A percentile compares a stretch with the other conserved stretches of the same genome.
phyloP scores from a whole-genome alignment of 2,113 vertebrate genomes.

The Mirza zaza region DNA sequence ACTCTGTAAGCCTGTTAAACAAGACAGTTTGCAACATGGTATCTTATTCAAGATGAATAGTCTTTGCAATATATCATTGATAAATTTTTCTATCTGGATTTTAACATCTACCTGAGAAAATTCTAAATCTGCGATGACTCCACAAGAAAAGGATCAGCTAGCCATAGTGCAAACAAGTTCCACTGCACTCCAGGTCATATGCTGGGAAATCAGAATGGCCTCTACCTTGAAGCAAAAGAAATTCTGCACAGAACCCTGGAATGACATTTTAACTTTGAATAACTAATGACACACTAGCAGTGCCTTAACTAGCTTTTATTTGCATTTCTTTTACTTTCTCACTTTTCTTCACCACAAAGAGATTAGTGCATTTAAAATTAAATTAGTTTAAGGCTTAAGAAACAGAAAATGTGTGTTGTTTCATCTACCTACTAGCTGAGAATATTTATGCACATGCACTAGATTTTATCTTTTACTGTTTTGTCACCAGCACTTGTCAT shows the following conservation, averaged over 20 bases:
- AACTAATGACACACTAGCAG: not conserved
- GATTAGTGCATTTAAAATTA: constrained; percentile 10
- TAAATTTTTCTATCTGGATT: constrained; percentile 71
- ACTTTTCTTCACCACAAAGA: not conserved
- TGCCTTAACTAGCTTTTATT: constrained; percentile 16
- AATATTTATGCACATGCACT: not conserved
- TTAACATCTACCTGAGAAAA: constrained; percentile 57
- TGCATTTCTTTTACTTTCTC: constrained; percentile 33
- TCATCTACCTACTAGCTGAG: not conserved
- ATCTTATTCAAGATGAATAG: constrained; percentile 79
- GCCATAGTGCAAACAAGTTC: not conserved
- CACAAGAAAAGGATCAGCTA: not conserved
- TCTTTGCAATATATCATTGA: constrained; percentile 75
- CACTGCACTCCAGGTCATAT: fast-evolving
- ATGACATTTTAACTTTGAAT: not conserved
- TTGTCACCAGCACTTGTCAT: not conserved
- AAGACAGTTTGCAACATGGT: constrained; percentile 75
- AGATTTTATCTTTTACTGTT: not conserved
- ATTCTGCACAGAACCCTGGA: not conserved
- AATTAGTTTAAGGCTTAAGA: not conserved
- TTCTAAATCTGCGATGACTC: not conserved
- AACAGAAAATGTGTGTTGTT: not conserved
- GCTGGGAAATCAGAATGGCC: not conserved
- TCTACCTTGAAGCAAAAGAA: not conserved
- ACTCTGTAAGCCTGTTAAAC: constrained; percentile 81